phyloP scores from a whole-genome alignment of 2,888 invertebrate genomes.

The Caenorhabditis parvicauda region DNA sequence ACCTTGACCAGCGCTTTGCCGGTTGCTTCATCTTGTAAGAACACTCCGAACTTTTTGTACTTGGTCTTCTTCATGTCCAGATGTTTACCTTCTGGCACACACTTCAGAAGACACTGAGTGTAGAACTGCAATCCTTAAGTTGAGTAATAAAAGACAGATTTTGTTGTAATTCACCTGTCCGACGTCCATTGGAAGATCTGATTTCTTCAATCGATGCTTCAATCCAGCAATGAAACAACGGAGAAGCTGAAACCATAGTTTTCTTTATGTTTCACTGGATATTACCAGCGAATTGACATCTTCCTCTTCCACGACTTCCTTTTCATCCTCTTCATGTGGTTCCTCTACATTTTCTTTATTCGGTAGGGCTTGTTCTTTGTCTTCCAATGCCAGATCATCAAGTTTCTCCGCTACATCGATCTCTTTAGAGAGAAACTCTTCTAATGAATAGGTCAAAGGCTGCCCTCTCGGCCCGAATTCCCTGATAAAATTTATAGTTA shows the following conservation, averaged over 20 bases:
- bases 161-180: slow-evolving; percentile 52
- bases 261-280: slow-evolving; percentile 6
- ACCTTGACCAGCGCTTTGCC: background rate
- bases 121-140: slow-evolving; percentile 21
- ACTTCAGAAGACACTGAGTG: slow-evolving; percentile 29
- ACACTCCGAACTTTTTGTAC: slow-evolving; percentile 56
- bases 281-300: slow-evolving; percentile 7
- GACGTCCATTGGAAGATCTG: slow-evolving; percentile 51
- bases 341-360: background rate
- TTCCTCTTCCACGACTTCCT: slow-evolving; percentile 2
- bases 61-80: slow-evolving; percentile 59
- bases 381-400: slow-evolving; percentile 10
- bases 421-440: slow-evolving; percentile 9
- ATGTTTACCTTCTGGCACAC: slow-evolving; percentile 41
- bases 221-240: slow-evolving; percentile 51
- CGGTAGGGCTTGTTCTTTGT: background rate
- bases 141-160: background rate
- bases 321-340: background rate
- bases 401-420: background rate
- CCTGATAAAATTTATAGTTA: slow-evolving; percentile 16
- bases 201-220: slow-evolving; percentile 40
- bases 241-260: slow-evolving; percentile 25
- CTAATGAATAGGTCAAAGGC: slow-evolving; percentile 19
- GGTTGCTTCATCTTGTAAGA: slow-evolving; percentile 31
- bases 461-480: slow-evolving; percentile 38